Base-by-base conservation (phyloP, 2,888 invertebrate species). In the Acronicta aceris region DNA sequence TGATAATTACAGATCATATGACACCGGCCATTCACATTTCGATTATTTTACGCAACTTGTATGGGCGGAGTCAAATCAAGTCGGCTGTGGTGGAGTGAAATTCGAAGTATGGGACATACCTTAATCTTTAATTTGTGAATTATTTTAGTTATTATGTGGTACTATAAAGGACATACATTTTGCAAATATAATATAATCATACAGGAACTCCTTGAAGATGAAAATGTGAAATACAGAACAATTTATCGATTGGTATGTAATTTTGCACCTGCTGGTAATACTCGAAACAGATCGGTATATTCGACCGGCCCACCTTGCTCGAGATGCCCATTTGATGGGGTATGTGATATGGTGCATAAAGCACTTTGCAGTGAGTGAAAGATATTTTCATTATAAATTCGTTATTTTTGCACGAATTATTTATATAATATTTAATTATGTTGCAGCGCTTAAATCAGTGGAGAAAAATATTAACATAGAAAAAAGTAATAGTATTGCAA, bases 21-120 rank as follows among this genome's bases (percentile, higher is more conserved):
- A 77, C 13, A 73, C 68, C 10, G 78, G 79, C 12, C 72, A 71
- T 54, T 75, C 84, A 10, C 89, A 89, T 71, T 93, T 91, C 49
- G 89, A 92, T 56, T 92, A 92, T 69, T 94, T 94, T 60, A 90
- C 93, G 0, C 94, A 94, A 71, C 82, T 94, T 4, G 83, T 89
- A 33, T 94, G 94, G 93, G 90, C 88, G 7, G 83, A 84, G 30
- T 81, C 92, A 4, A 81, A 61, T 15, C 81, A 85, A 66, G 92
- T 94, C 8, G 94, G 94, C 0, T 94, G 94, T 59, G 93, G 92
- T 8, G 89, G 87, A 41, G 90, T 90, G 8, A 91, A 87, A 66
- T 94, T 92, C 65, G 88, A 85, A 81, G 94, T 93, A 80, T 50
- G 53, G 27, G 1, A 12, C 1, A 36, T 36, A n/a, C n/a, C n/a